phyloP scores from a whole-genome alignment of 2,888 invertebrate species.

The Xestia rhomboidea region DNA sequence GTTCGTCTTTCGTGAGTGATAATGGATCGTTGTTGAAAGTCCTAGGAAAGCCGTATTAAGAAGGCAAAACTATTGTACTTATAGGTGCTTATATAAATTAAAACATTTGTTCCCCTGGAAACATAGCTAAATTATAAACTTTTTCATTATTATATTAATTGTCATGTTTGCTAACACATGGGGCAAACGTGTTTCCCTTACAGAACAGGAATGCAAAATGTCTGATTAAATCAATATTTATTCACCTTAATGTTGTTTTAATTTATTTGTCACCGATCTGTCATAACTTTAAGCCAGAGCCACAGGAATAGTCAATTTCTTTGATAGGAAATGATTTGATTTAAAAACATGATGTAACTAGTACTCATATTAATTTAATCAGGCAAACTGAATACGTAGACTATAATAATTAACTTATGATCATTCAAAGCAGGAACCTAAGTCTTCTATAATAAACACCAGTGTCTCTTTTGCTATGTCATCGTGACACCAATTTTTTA shows the following conservation, averaged over 20 bases:
- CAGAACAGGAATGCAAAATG: neutral
- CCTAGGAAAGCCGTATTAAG: neutral
- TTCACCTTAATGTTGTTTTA: neutral
- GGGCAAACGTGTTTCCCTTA: neutral
- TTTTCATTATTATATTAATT: neutral
- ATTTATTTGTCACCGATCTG: neutral
- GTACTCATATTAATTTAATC: neutral
- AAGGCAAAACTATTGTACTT: neutral
- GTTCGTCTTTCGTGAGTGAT: conserved; percentile 56
- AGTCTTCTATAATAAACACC: neutral
- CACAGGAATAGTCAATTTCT: neutral
- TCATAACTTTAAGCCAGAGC: neutral
- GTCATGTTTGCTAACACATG: neutral
- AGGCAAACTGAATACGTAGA: neutral
- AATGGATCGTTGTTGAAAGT: conserved; percentile 47
- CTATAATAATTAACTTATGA: neutral
- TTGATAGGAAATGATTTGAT: neutral
- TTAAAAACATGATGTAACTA: neutral
- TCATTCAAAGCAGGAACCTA: neutral
- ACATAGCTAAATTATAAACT: neutral
- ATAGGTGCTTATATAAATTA: neutral
- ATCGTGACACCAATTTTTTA: conserved; percentile 1
- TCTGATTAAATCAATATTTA: neutral
- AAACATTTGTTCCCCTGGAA: neutral
- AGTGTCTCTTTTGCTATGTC: neutral